phyloP scores from a whole-genome alignment of 2,888 invertebrate genomes.

The Athetis lepigone region DNA sequence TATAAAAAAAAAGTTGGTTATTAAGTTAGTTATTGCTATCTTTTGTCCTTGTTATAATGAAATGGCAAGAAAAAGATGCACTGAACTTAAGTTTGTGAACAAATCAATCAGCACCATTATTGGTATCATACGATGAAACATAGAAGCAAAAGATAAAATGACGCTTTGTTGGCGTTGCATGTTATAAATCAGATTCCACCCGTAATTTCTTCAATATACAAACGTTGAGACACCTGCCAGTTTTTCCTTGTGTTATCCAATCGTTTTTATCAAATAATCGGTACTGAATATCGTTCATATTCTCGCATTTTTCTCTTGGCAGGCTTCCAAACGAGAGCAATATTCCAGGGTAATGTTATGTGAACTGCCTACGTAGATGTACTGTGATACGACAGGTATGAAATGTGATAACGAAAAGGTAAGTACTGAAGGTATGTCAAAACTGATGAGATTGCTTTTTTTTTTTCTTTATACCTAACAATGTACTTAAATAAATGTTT shows the following conservation, averaged over 20 bases:
- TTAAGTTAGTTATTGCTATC: no score
- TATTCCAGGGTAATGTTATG: conserved; percentile 21
- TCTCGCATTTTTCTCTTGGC: conserved; percentile 38
- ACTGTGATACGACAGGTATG: conserved; percentile 10
- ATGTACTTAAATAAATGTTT: no score
- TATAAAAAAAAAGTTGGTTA: no score
- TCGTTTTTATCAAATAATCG: conserved; percentile 37
- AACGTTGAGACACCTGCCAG: conserved; percentile 24
- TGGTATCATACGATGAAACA: no score
- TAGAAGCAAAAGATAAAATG: no score
- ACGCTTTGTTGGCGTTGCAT: no score
- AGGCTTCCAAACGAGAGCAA: conserved; percentile 33
- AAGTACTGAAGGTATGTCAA: not conserved
- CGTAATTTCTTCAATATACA: conserved; percentile 19
- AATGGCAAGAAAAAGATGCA: no score
- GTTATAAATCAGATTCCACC: no score
- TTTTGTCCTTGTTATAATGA: no score
- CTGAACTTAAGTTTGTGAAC: no score
- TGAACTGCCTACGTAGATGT: conserved; percentile 22
- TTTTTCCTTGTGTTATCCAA: conserved; percentile 17
- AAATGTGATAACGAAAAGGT: conserved; percentile 19
- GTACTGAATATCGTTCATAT: conserved; percentile 47
- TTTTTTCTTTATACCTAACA: not conserved
- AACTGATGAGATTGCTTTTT: not conserved
- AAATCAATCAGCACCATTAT: no score